Evolutionary conservation across 37 sponge, comb jelly and placozoan genomes (phyloP).

Genomic region (Chondrilla cf. caribensis): DNA sequence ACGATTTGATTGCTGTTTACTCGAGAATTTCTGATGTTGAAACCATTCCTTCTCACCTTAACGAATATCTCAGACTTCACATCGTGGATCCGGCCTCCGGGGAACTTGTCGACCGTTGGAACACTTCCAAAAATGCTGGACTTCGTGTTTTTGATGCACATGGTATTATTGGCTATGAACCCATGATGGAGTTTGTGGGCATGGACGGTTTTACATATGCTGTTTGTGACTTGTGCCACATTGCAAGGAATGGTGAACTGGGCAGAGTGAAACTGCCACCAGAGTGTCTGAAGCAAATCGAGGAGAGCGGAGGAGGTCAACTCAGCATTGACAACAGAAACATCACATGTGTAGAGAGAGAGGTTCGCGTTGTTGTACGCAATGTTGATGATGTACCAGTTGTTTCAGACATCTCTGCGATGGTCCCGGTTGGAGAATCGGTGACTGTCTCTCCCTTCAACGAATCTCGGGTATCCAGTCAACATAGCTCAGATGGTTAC

Average conservation of each 20-base stretch:
- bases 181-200: slow-evolving; percentile 71
- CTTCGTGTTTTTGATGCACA: slow-evolving; percentile 84
- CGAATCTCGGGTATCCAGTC: slow-evolving; percentile 16
- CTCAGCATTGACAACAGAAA: not conserved
- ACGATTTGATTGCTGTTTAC: slow-evolving; percentile 59
- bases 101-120: slow-evolving; percentile 29
- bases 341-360: slow-evolving; percentile 71
- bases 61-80: slow-evolving; percentile 34
- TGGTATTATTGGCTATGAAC: slow-evolving; percentile 79
- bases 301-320: slow-evolving; percentile 36
- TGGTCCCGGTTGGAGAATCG: slow-evolving; percentile 11
- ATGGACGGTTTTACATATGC: slow-evolving; percentile 69
- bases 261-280: slow-evolving; percentile 61
- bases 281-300: slow-evolving; percentile 64
- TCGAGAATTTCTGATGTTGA: not conserved
- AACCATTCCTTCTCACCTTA: not conserved
- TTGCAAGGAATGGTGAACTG: slow-evolving; percentile 50
- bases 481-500: not conserved
- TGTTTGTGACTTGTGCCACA: slow-evolving; percentile 86
- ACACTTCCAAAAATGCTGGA: slow-evolving; percentile 46
- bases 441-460: slow-evolving; percentile 65
- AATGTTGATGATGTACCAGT: slow-evolving; percentile 80
- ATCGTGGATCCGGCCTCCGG: slow-evolving; percentile 29
- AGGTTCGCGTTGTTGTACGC: slow-evolving; percentile 40
- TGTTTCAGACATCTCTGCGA: slow-evolving; percentile 49